Conservation (phyloP, 2,113 vertebrate genomes). For the Eulacestoma nigropectus region DNA sequence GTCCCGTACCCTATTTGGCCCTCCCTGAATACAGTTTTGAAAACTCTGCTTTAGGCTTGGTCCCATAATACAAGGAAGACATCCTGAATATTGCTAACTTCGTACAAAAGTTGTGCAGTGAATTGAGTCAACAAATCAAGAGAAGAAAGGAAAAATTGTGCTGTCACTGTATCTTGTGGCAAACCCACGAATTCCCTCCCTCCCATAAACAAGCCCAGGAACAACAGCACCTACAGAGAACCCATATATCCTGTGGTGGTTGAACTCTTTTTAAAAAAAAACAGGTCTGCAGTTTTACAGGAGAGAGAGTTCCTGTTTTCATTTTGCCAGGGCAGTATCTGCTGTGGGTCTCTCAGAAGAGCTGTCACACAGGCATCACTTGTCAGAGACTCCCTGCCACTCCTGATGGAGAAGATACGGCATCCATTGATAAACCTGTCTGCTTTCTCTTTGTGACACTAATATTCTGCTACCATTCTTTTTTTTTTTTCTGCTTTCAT, state of each 20-base stretch:
- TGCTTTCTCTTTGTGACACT: neutral
- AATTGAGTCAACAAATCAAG: rapidly evolving
- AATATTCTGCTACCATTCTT: neutral
- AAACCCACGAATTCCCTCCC: rapidly evolving
- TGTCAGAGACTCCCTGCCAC: neutral
- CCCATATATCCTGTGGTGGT: rapidly evolving
- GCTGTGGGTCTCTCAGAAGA: neutral
- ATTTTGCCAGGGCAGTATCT: neutral
- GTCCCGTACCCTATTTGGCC: neutral
- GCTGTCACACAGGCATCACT: neutral
- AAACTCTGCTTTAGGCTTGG: neutral
- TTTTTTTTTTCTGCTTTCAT: neutral
- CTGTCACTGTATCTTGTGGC: neutral
- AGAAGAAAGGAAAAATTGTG: neutral
- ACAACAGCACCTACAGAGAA: neutral
- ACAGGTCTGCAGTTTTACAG: neutral
- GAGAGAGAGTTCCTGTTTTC: neutral
- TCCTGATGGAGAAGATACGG: neutral
- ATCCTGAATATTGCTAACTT: neutral
- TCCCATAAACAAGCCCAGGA: neutral
- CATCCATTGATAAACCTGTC: neutral
- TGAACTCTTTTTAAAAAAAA: neutral
- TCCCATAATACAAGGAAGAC: rapidly evolving
- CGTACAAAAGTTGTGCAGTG: neutral
- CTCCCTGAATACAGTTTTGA: neutral